Base-by-base conservation (phyloP, 2,888 invertebrate genomes). In the Helleia helle region DNA sequence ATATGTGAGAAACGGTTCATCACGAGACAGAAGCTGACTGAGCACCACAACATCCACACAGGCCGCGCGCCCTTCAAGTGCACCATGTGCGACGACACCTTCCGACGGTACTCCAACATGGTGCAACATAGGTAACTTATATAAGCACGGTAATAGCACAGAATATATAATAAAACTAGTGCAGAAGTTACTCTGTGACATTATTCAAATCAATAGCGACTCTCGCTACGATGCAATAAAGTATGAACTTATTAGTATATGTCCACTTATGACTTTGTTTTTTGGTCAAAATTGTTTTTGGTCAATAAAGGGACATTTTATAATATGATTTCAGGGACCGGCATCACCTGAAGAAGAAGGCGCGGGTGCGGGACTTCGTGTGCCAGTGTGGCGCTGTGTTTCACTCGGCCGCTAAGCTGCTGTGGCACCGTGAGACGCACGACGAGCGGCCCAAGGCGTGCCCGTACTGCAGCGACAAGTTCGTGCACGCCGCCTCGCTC, bases 391-490 rank as follows among this genome's bases (percentile, higher is more conserved):
- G 94, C 27, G 91, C 91, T 52, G 89, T 94, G 43, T 89, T 93
- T 71, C 93, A 93, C 59, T 93, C 94, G 38, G 91, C 91, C 62
- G 93, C 93, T 53, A 94, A 94, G 71, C 87, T 94, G 51, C 88
- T 88, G 2, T 94, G 94, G 93, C 95, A 96, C 77, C 89, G 91
- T 59, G 95, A 95, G 74, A 92, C 91, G 3, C 95, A 95, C 76
- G 93, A 93, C 46, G 85, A 88, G 17, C 90, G 91, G 62, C 94
- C 95, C 22, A 93, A 94, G 70, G 90, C 93, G 31, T 96, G 96
- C 72, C 88, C 89, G 2, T 90, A 92, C 64, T 96, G 96, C 79
- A 91, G 90, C 61, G 94, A 95, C 77, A 91, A 94, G 59, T 96
- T 95, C 71, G 89, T 94, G 47, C 94, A 95, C 76, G 88, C 89